Percentiles rank a stretch among this genome's conserved stretches.
These are phyloP conservation scores for Hemithea aestivaria DNA, from an alignment of 2,888 invertebrate genomes.

Conservation along the genomic window DNA sequence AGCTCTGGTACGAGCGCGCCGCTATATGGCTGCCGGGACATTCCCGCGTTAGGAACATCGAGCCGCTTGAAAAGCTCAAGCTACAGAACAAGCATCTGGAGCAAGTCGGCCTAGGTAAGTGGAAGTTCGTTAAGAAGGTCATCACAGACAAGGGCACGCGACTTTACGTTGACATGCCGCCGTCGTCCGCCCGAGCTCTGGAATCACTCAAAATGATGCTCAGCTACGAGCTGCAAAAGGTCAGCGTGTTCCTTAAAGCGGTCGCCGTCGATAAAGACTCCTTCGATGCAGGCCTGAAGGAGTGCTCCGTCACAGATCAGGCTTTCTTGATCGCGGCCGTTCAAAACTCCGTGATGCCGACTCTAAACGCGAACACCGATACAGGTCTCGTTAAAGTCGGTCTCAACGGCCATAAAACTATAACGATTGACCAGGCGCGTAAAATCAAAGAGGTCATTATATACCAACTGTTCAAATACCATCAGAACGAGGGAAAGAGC, in stretches of 20 bases:
- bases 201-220: conserved; percentile 56
- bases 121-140: conserved; percentile 66
- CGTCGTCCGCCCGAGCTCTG: conserved; percentile 57
- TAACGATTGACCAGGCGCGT: conserved; percentile 43
- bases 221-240: conserved; percentile 67
- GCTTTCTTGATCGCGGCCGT: conserved; percentile 32
- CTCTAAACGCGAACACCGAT: conserved; percentile 26
- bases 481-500: conserved; percentile 36
- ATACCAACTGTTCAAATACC: conserved; percentile 55
- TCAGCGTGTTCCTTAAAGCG: conserved; percentile 59
- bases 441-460: conserved; percentile 60
- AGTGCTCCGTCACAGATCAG: conserved; percentile 31
- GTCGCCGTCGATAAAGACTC: conserved; percentile 62
- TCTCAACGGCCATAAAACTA: conserved; percentile 46
- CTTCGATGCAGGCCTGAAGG: conserved; percentile 57
- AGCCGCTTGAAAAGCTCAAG: conserved; percentile 56
- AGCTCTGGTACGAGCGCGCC: conserved; percentile 66
- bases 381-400: conserved; percentile 43
- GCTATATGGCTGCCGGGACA: conserved; percentile 69
- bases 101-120: conserved; percentile 54
- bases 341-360: conserved; percentile 49
- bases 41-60: conserved; percentile 47
- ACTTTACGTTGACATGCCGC: conserved; percentile 67
- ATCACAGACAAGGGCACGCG: conserved; percentile 56
- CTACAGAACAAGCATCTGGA: conserved; percentile 55